These are phyloP conservation scores for Syrrhaptes paradoxus DNA, from an alignment of 2,113 vertebrate species.

Conservation along the genomic window DNA sequence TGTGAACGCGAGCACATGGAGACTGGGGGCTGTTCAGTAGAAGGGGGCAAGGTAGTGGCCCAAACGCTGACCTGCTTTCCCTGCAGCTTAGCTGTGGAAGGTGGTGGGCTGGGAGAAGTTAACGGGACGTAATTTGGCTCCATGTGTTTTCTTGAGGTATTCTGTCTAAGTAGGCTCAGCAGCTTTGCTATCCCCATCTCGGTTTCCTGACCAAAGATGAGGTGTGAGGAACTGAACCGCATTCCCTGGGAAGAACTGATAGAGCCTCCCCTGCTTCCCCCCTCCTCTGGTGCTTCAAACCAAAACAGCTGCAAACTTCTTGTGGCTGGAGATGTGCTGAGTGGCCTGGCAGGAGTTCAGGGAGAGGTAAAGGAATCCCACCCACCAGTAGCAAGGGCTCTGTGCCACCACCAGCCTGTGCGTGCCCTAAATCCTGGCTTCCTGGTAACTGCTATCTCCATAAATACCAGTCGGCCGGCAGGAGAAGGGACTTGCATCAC, in stretches of 20 bases:
- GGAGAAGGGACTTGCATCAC: not conserved
- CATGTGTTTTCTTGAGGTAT: not conserved
- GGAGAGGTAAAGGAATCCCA: constrained; percentile 57
- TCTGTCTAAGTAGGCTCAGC: constrained; percentile 45
- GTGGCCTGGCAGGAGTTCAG: constrained; percentile 56
- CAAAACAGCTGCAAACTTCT: constrained; percentile 61
- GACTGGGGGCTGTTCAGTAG: not conserved
- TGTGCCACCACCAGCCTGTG: not conserved
- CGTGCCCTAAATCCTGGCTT: constrained; percentile 12
- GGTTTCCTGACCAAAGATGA: constrained; percentile 64
- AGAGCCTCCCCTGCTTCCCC: constrained; percentile 5
- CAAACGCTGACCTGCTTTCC: not conserved
- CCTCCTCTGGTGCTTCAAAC: constrained; percentile 24
- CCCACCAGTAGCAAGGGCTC: constrained; percentile 45
- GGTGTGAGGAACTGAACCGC: constrained; percentile 30
- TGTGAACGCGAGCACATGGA: accelerated
- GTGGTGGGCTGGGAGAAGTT: not conserved
- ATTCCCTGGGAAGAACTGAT: constrained; percentile 60
- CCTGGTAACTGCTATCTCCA: constrained; percentile 44
- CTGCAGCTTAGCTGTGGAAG: not conserved
- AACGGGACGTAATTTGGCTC: constrained; percentile 16
- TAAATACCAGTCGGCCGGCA: not conserved
- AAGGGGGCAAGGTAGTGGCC: not conserved
- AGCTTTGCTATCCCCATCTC: constrained; percentile 50
- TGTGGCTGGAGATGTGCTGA: constrained; percentile 61